These are phyloP conservation scores for Parascotia fuliginaria DNA, from an alignment of 2,888 invertebrate species.

Conservation along the genomic window DNA sequence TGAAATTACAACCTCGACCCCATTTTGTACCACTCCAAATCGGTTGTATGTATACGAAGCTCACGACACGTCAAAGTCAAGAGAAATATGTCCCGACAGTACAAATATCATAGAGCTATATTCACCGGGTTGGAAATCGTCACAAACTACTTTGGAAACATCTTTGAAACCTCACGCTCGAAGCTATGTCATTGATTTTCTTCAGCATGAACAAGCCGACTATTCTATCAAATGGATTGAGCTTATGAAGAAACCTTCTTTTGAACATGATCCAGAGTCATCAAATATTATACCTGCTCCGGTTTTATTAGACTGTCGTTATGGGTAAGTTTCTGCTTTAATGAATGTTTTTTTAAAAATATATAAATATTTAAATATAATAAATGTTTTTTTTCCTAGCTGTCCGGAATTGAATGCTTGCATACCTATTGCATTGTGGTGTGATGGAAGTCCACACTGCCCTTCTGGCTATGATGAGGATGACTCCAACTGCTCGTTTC, in stretches of 20 bases:
- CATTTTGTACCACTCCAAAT: slow-evolving; percentile 89
- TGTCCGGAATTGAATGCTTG: slow-evolving; percentile 93
- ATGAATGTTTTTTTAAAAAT: too few species aligned
- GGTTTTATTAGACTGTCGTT: slow-evolving; percentile 87
- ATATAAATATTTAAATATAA: too few species aligned
- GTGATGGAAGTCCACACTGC: slow-evolving; percentile 92
- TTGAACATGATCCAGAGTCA: slow-evolving; percentile 80
- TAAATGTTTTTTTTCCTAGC: slow-evolving; percentile 75
- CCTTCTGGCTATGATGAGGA: slow-evolving; percentile 93
- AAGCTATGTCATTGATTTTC: slow-evolving; percentile 91
- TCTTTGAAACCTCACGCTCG: slow-evolving; percentile 86
- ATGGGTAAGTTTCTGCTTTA: slow-evolving; percentile 87
- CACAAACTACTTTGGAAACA: slow-evolving; percentile 74
- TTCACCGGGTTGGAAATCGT: slow-evolving; percentile 89
- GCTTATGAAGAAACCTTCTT: slow-evolving; percentile 88
- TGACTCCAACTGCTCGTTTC: slow-evolving; percentile 90
- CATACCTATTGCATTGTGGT: slow-evolving; percentile 92
- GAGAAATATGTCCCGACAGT: slow-evolving; percentile 89
- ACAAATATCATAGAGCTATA: slow-evolving; percentile 87
- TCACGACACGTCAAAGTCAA: slow-evolving; percentile 86
- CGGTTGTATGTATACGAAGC: slow-evolving; percentile 90
- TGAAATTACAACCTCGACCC: slow-evolving; percentile 78
- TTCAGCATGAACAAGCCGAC: slow-evolving; percentile 90
- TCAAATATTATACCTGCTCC: slow-evolving; percentile 77
- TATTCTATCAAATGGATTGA: slow-evolving; percentile 93